These are phyloP conservation scores for Carterocephalus palaemon DNA, from an alignment of 2,888 invertebrate species.

Conservation along the genomic window DNA sequence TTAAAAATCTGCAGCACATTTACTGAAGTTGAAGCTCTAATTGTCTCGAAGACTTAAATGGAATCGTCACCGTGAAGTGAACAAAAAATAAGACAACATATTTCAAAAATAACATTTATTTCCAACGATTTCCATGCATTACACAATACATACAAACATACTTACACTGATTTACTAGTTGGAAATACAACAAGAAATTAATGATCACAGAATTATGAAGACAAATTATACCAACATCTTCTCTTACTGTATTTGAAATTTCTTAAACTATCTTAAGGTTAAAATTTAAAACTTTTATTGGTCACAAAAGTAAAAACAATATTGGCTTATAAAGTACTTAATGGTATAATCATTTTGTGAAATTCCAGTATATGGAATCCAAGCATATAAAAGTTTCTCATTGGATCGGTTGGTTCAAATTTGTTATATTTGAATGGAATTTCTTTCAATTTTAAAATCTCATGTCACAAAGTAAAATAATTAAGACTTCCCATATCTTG, in stretches of 20 bases:
- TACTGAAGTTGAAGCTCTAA: too few relatives aligned
- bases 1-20: too few relatives aligned
- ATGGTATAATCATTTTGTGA: conserved; percentile 64
- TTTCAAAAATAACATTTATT: conserved; percentile 75
- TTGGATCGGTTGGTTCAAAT: conserved; percentile 10
- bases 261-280: conserved; percentile 65
- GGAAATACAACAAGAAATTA: conserved; percentile 67
- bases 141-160: conserved; percentile 61
- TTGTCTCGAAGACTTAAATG: too few relatives aligned
- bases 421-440: conserved; percentile 16
- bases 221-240: conserved; percentile 65
- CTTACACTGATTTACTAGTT: conserved; percentile 61
- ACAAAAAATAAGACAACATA: conserved; percentile 29
- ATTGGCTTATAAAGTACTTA: conserved; percentile 55
- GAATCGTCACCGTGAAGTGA: too few relatives aligned
- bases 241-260: conserved; percentile 63
- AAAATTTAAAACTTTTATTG: conserved; percentile 66
- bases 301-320: conserved; percentile 73
- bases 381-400: conserved; percentile 16
- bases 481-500: conserved; percentile 2
- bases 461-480: conserved; percentile 30
- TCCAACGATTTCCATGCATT: conserved; percentile 74
- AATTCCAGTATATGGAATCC: conserved; percentile 39
- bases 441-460: conserved; percentile 20
- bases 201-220: conserved; percentile 74